phyloP scores from a whole-genome alignment of 2,797 vertebrate genomes.

The Chanos chanos region DNA sequence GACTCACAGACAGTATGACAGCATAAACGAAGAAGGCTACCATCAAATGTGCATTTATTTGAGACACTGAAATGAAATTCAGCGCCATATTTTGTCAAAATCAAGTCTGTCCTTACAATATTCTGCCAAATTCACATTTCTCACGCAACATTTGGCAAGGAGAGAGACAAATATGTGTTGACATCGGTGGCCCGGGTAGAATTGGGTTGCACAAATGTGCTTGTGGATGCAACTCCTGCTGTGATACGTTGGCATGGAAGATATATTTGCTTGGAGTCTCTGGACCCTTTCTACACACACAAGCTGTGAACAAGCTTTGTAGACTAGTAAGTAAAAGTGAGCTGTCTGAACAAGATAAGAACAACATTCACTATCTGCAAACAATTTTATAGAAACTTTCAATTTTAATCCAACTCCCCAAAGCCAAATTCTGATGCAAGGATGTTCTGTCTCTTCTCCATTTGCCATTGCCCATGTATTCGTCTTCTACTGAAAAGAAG shows the following conservation, averaged over 20 bases:
- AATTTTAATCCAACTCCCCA: background rate
- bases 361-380: background rate
- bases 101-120: too few species aligned
- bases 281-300: background rate
- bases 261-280: background rate
- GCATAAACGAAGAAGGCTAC: constrained; percentile 17
- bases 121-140: background rate
- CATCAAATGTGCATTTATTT: constrained; percentile 6
- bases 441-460: background rate
- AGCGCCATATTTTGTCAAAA: background rate
- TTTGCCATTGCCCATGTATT: background rate
- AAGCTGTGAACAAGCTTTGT: background rate
- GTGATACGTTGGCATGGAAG: background rate
- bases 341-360: constrained; percentile 6
- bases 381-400: background rate
- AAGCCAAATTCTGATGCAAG: background rate
- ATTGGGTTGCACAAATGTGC: background rate
- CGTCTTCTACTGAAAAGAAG: background rate
- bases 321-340: background rate
- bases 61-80: constrained; percentile 8
- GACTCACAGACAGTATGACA: constrained; percentile 22
- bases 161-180: constrained; percentile 17
- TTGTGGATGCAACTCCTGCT: background rate
- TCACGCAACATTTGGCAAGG: constrained; percentile 4
- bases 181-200: constrained; percentile 6